Conservation (phyloP, 2,113 vertebrate species). For the Neodontobutis hainanensis region DNA sequence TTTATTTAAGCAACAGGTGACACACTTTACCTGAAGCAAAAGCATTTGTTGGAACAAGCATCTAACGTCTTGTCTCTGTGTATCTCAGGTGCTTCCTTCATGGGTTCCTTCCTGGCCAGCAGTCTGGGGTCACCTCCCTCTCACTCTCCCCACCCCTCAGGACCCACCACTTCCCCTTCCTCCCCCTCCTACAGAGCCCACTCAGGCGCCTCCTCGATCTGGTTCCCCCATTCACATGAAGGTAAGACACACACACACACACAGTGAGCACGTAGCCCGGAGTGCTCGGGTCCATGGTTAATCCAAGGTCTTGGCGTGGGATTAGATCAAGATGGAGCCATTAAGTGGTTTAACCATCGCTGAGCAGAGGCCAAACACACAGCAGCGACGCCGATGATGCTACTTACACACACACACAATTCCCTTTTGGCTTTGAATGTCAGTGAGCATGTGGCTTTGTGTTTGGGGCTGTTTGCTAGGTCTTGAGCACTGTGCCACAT, state of each 20-base stretch:
- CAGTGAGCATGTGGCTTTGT: constrained; percentile 43
- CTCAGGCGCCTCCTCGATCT: constrained; percentile 91
- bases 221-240: constrained; percentile 98
- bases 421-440: constrained; percentile 25
- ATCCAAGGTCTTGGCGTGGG: constrained; percentile 73
- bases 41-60: neutral
- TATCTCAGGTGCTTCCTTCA: constrained; percentile 87
- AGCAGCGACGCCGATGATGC: constrained; percentile 59
- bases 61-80: constrained; percentile 38
- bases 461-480: constrained; percentile 47
- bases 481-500: constrained; percentile 15
- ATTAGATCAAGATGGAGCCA: constrained; percentile 70
- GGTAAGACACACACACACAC: constrained; percentile 76
- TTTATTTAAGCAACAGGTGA: neutral
- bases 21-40: neutral
- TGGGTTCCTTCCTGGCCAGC: constrained; percentile 95
- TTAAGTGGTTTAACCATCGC: constrained; percentile 74
- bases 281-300: constrained; percentile 57
- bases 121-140: constrained; percentile 88
- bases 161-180: constrained; percentile 85
- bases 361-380: constrained; percentile 62
- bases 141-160: constrained; percentile 82
- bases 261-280: constrained; percentile 22
- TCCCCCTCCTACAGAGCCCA: constrained; percentile 91
- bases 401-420: constrained; percentile 45